Percentiles rank a stretch among this genome's conserved stretches.
phyloP scores from a whole-genome alignment of 2,113 vertebrate genomes.

The Mesoclemmys tuberculata region DNA sequence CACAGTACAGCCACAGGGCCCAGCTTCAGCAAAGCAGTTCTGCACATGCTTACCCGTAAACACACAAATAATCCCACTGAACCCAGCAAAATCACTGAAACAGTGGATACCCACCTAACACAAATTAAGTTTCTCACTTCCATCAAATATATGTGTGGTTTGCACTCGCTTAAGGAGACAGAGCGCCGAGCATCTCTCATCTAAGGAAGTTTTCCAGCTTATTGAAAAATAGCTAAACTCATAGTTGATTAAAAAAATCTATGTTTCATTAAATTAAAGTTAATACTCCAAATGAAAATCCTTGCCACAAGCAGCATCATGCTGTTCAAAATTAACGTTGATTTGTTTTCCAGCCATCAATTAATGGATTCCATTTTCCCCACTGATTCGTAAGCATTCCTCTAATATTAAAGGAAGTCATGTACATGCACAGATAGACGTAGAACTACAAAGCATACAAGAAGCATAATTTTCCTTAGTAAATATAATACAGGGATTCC shows the following conservation, averaged over 20 bases:
- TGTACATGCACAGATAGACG: background rate
- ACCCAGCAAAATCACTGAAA: background rate
- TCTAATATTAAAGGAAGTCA: background rate
- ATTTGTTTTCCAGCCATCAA: background rate
- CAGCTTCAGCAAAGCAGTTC: background rate
- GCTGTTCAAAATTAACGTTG: background rate
- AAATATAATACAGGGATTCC: background rate
- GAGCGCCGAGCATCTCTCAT: background rate
- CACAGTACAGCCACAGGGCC: background rate
- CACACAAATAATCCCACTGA: background rate
- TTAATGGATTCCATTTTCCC: background rate
- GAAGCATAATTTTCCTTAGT: background rate
- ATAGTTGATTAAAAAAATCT: background rate
- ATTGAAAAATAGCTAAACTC: background rate
- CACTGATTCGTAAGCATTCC: background rate
- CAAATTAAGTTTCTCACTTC: background rate
- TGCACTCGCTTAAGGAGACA: background rate
- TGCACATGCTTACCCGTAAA: background rate
- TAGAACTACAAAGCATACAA: accelerated
- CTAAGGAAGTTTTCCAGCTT: background rate
- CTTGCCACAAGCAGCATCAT: background rate
- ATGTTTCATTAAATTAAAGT: background rate
- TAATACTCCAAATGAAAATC: background rate
- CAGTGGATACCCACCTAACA: background rate
- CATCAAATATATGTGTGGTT: accelerated